phyloP scores from a whole-genome alignment of 1,140 invertebrate species.

The Drosophila punjabiensis region DNA sequence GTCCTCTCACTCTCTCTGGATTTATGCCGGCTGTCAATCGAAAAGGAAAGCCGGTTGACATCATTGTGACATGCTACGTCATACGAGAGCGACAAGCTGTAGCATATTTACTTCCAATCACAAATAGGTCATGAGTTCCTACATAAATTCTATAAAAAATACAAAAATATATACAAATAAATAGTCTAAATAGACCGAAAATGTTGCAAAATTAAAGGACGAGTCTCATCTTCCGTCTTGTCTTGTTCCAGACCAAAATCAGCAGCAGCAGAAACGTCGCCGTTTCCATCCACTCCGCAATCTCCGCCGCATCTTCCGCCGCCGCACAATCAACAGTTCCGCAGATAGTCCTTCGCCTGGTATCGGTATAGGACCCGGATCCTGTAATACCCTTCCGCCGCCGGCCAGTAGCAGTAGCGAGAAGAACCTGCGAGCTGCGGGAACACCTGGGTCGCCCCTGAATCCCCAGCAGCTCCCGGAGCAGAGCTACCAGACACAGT shows the following conservation, averaged over 20 bases:
- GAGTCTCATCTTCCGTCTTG: slow-evolving; percentile 8
- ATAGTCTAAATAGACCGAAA: not conserved
- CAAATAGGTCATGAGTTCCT: not conserved
- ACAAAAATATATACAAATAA: not conserved
- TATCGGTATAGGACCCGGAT: slow-evolving; percentile 33
- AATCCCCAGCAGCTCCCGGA: slow-evolving; percentile 62
- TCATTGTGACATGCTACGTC: slow-evolving; percentile 6
- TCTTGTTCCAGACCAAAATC: slow-evolving; percentile 54
- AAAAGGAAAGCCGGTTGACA: not conserved
- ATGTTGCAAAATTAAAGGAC: slow-evolving; percentile 33
- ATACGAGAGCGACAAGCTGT: not conserved
- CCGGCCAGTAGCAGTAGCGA: slow-evolving; percentile 74
- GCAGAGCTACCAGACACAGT: slow-evolving; percentile 77
- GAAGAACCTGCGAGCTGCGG: slow-evolving; percentile 73
- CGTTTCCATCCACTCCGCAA: slow-evolving; percentile 84
- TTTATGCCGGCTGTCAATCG: slow-evolving; percentile 33
- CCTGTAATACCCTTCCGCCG: slow-evolving; percentile 68
- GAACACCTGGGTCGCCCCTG: slow-evolving; percentile 70
- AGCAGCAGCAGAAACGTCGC: slow-evolving; percentile 78
- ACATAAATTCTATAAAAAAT: not conserved
- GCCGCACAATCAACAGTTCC: slow-evolving; percentile 76
- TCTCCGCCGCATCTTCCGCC: slow-evolving; percentile 81
- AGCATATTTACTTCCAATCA: not conserved
- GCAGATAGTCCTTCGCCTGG: slow-evolving; percentile 49
- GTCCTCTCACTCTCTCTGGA: not conserved